phyloP scores from a whole-genome alignment of 2,797 vertebrate species.

The Dipus sagitta region DNA sequence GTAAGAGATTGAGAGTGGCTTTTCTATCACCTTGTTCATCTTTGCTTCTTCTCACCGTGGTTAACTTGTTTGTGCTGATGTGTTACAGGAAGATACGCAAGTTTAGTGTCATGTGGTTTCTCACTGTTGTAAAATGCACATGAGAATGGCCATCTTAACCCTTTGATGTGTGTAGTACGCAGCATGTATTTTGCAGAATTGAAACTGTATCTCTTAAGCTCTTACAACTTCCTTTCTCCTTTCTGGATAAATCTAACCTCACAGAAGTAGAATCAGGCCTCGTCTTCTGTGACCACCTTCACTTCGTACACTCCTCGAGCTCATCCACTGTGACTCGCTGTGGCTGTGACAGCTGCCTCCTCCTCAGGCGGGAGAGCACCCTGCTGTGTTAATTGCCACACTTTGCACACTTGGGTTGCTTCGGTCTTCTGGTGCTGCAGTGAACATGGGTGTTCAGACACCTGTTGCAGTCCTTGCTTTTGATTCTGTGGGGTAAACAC shows the following conservation, averaged over 20 bases:
- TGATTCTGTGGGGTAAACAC: background rate
- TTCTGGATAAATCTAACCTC: background rate
- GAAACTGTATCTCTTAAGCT: background rate
- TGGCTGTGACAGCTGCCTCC: background rate
- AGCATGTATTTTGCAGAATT: background rate
- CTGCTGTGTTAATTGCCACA: accelerated
- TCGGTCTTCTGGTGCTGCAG: background rate
- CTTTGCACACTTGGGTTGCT: background rate
- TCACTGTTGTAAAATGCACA: background rate
- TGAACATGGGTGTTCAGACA: accelerated
- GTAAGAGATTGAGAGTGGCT: conserved; percentile 87
- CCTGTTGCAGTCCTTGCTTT: background rate
- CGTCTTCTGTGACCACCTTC: background rate
- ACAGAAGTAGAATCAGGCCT: background rate
- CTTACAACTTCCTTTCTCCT: background rate
- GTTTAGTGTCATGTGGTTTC: background rate
- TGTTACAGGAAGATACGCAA: background rate
- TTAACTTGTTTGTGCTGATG: background rate
- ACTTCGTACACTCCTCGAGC: background rate
- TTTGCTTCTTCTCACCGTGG: background rate
- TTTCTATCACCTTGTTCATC: background rate
- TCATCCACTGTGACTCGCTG: background rate
- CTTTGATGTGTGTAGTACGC: background rate
- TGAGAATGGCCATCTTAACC: background rate
- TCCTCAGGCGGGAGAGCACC: background rate